Evolutionary conservation across 2,888 invertebrate species (phyloP).

Genomic region (Cryptocephalus moraei): DNA sequence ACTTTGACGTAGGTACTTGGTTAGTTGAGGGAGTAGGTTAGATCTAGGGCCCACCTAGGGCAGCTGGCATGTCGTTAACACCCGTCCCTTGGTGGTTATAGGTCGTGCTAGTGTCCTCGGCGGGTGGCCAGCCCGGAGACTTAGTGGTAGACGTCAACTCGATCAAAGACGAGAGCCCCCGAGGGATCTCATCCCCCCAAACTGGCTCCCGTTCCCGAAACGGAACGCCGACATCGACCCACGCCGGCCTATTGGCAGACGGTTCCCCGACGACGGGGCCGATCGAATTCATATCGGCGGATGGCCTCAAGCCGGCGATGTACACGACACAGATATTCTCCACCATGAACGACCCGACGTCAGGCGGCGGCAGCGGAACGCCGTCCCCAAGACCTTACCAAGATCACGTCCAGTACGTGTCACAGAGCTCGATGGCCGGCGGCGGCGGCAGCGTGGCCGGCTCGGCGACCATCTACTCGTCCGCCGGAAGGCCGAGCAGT

Average conservation of each 20-base stretch:
- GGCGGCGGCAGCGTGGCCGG: conserved; percentile 8
- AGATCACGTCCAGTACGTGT: conserved; percentile 25
- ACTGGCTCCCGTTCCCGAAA: conserved; percentile 57
- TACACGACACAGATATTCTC: conserved; percentile 62
- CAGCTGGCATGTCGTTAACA: conserved; percentile 17
- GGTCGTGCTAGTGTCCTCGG: conserved; percentile 41
- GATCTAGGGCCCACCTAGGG: conserved; percentile 24
- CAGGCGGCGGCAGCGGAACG: conserved; percentile 44
- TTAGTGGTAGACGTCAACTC: conserved; percentile 43
- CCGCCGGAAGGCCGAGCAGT: conserved; percentile 31
- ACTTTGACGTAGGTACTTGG: conserved; percentile 3
- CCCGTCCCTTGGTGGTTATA: conserved; percentile 30
- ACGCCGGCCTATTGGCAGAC: conserved; percentile 50
- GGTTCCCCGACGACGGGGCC: conserved; percentile 38
- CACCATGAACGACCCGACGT: conserved; percentile 41
- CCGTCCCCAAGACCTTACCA: conserved; percentile 53
- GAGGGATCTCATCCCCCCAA: conserved; percentile 50
- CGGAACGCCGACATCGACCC: conserved; percentile 57
- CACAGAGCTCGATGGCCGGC: conserved; percentile 38
- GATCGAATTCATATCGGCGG: conserved; percentile 41
- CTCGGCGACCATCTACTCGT: conserved; percentile 32
- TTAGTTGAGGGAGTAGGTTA: conserved; percentile 19
- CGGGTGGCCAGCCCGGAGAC: conserved; percentile 33
- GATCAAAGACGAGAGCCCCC: conserved; percentile 45
- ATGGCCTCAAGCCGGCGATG: conserved; percentile 48